These are phyloP conservation scores for Eulemur rubriventer DNA, from an alignment of 2,797 vertebrate species.

Conservation along the genomic window DNA sequence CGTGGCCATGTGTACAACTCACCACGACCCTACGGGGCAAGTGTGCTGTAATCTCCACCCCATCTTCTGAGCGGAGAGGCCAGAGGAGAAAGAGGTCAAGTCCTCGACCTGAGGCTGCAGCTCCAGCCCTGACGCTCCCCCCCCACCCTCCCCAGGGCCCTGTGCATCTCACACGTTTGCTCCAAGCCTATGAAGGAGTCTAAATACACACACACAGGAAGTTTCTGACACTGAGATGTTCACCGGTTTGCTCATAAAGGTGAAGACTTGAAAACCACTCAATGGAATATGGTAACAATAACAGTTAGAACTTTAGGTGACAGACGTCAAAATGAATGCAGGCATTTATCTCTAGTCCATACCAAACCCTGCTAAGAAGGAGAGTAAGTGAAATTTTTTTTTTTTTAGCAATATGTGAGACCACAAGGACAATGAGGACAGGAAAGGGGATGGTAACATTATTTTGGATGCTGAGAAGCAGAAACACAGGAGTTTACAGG, in stretches of 20 bases:
- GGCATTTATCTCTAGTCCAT: neutral
- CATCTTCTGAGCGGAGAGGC: rapidly evolving
- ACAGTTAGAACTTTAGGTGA: neutral
- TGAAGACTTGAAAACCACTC: neutral
- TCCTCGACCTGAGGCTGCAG: rapidly evolving
- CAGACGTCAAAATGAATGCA: neutral
- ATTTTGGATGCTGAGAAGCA: neutral
- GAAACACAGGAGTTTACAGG: neutral
- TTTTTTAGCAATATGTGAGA: neutral
- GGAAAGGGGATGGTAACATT: rapidly evolving
- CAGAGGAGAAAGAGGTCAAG: neutral
- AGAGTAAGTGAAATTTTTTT: rapidly evolving
- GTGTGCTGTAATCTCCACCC: rapidly evolving
- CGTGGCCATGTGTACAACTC: rapidly evolving
- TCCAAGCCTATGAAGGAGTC: neutral
- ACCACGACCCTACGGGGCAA: rapidly evolving
- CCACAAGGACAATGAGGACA: neutral
- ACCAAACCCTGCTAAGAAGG: neutral
- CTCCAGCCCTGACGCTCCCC: rapidly evolving
- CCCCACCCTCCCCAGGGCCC: no score
- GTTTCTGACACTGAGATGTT: neutral
- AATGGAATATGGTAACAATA: neutral
- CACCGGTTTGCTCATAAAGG: rapidly evolving
- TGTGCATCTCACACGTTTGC: rapidly evolving
- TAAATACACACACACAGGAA: rapidly evolving